A percentile compares a stretch with the other conserved stretches of the same genome.
phyloP scores from a whole-genome alignment of 2,888 invertebrate genomes.

The Hypomecis atomaria region DNA sequence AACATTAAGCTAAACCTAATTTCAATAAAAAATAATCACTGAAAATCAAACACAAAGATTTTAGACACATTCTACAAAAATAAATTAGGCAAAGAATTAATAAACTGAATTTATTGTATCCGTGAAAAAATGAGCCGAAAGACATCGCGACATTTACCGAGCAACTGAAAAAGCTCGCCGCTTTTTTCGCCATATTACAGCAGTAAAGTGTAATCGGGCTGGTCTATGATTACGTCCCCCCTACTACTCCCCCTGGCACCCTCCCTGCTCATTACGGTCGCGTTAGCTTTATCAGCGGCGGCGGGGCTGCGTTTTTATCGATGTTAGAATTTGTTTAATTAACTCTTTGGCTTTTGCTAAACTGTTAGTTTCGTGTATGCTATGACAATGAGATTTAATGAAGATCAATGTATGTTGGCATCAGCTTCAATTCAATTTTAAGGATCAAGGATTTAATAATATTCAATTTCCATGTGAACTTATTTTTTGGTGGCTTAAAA shows the following conservation, averaged over 20 bases:
- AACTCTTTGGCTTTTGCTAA: constrained; percentile 43
- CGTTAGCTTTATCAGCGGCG: constrained; percentile 53
- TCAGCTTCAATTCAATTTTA: too few relatives aligned
- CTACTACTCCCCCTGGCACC: constrained; percentile 23
- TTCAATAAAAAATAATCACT: too few relatives aligned
- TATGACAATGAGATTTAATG: too few relatives aligned
- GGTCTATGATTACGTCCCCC: constrained; percentile 28
- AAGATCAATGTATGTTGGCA: too few relatives aligned
- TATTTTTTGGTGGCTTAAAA: too few relatives aligned
- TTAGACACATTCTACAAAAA: too few relatives aligned
- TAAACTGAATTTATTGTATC: not conserved
- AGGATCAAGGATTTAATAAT: too few relatives aligned
- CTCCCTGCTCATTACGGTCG: constrained; percentile 48
- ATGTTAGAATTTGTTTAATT: constrained; percentile 64
- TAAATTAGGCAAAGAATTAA: too few relatives aligned
- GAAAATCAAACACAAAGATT: too few relatives aligned
- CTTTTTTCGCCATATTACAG: constrained; percentile 19
- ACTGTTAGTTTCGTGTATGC: constrained; percentile 29
- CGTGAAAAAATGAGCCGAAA: not conserved
- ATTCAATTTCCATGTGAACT: too few relatives aligned
- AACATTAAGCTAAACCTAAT: too few relatives aligned
- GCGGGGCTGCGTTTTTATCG: constrained; percentile 54
- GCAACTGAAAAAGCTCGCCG: constrained; percentile 11
- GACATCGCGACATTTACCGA: not conserved
- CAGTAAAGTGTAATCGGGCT: constrained; percentile 19